phyloP scores from a whole-genome alignment of 2,888 invertebrate species.

The Stenoptilia bipunctidactyla region DNA sequence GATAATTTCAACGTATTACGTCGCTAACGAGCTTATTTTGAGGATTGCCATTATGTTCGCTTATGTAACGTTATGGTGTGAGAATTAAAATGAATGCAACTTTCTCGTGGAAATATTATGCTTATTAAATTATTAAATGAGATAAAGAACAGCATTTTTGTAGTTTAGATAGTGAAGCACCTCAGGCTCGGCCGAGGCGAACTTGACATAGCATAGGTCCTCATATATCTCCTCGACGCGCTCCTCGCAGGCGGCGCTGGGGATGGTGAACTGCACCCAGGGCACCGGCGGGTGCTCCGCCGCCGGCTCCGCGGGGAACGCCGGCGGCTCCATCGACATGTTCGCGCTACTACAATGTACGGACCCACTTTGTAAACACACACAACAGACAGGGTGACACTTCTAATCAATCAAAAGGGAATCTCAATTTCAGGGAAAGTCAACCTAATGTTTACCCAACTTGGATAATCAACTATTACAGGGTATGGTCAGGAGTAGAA shows the following conservation, averaged over 20 bases:
- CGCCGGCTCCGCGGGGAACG: conserved; percentile 27
- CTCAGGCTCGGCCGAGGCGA: conserved; percentile 78
- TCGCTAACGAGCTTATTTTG: background rate
- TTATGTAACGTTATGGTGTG: too few relatives aligned
- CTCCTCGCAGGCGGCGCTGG: conserved; percentile 70
- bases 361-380: background rate
- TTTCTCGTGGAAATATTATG: background rate
- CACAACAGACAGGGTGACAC: background rate
- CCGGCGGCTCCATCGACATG: conserved; percentile 33
- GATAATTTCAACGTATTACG: conserved; percentile 2
- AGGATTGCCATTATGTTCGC: too few relatives aligned
- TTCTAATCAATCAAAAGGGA: too few relatives aligned
- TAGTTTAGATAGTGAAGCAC: conserved; percentile 38
- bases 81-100: too few relatives aligned
- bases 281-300: conserved; percentile 51
- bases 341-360: conserved; percentile 34
- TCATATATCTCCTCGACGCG: conserved; percentile 88
- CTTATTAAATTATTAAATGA: background rate
- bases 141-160: conserved; percentile 8
- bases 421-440: background rate
- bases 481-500: background rate
- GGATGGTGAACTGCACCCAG: conserved; percentile 78
- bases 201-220: conserved; percentile 89
- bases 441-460: background rate
- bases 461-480: background rate